phyloP scores from a whole-genome alignment of 2,113 vertebrate genomes.

The Brienomyrus brachyistius region DNA sequence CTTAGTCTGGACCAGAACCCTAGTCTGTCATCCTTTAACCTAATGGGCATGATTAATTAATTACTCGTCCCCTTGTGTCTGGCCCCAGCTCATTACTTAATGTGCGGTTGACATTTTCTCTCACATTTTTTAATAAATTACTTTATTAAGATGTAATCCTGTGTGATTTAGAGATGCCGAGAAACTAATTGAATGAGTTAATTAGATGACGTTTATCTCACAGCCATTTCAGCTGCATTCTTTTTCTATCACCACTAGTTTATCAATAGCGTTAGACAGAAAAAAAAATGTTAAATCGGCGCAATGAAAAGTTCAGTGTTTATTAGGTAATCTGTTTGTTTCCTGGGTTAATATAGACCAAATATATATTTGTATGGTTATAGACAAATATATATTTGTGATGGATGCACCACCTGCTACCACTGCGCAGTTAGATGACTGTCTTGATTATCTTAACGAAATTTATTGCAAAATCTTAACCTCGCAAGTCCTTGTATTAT shows the following conservation, averaged over 20 bases:
- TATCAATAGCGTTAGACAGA: not conserved
- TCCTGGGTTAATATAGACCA: not conserved
- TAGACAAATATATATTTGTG: not conserved
- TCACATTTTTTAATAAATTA: slow-evolving; percentile 53
- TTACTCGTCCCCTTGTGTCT: slow-evolving; percentile 57
- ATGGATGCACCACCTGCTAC: not conserved
- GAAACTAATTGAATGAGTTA: slow-evolving; percentile 37
- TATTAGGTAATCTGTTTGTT: not conserved
- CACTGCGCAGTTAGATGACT: not conserved
- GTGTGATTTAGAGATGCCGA: slow-evolving; percentile 49
- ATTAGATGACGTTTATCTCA: slow-evolving; percentile 14
- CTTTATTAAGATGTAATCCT: slow-evolving; percentile 62
- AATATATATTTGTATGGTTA: not conserved
- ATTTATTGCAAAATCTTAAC: not conserved
- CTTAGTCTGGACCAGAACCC: slow-evolving; percentile 30
- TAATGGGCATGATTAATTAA: slow-evolving; percentile 56
- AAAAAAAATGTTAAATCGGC: not conserved
- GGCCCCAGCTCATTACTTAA: slow-evolving; percentile 59
- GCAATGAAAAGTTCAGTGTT: not conserved
- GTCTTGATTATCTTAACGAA: not conserved
- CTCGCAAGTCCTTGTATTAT: not conserved
- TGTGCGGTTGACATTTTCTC: slow-evolving; percentile 53
- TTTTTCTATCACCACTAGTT: not conserved
- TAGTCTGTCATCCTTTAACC: slow-evolving; percentile 56
- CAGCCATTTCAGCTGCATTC: not conserved